Percentiles rank a stretch among this genome's conserved stretches.
Conservation (phyloP, 2,797 vertebrate genomes). For the Hapalemur alaotrensis region DNA sequence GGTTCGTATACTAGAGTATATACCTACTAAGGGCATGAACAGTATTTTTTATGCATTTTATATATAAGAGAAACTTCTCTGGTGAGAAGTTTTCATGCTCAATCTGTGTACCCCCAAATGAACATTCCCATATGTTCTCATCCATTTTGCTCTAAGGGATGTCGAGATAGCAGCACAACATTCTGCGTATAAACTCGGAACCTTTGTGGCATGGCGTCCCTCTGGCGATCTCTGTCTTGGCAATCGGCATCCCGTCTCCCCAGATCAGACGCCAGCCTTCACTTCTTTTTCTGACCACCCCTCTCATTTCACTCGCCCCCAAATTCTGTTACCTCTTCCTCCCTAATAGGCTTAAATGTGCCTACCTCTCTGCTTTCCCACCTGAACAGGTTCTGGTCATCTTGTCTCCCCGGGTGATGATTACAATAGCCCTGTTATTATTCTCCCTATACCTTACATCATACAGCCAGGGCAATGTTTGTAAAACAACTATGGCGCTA, state of each 20-base stretch:
- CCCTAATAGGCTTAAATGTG: rapidly evolving
- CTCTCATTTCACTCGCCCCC: neutral
- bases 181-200: neutral
- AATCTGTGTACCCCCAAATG: neutral
- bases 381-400: rapidly evolving
- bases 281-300: no score
- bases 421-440: neutral
- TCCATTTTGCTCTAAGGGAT: neutral
- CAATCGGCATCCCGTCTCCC: neutral
- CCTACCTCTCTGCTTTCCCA: neutral
- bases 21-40: neutral
- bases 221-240: neutral
- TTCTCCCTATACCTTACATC: neutral
- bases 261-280: neutral
- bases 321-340: neutral
- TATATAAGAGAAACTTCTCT: neutral
- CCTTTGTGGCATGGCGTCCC: neutral
- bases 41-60: neutral
- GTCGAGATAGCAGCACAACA: neutral
- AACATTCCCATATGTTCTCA: neutral
- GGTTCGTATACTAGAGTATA: neutral
- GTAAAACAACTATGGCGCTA: neutral
- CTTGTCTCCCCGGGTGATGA: neutral
- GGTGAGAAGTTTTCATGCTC: neutral
- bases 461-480: neutral